These are phyloP conservation scores for Myotis davidii DNA, from an alignment of 2,113 vertebrate species.

Conservation along the genomic window DNA sequence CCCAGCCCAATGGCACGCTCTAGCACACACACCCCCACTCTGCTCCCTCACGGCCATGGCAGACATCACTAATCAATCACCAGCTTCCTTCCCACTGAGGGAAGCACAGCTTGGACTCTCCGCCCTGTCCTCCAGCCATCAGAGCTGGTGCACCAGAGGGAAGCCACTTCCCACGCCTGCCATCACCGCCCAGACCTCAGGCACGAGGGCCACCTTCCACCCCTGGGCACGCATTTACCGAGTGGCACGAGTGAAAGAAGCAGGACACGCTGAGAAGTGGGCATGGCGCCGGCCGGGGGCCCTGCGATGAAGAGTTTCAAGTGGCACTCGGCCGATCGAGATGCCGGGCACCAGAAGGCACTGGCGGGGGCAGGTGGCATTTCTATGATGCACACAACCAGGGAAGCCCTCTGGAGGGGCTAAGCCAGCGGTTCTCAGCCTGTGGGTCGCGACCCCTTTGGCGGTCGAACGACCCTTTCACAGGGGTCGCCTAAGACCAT, in stretches of 20 bases:
- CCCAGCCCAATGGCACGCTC: background rate
- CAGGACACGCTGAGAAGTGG: background rate
- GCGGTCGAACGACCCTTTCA: too few species aligned
- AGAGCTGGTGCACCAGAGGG: rapidly evolving
- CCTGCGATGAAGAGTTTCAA: background rate
- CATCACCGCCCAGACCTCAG: background rate
- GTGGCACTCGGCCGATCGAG: background rate
- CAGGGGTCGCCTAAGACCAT: too few species aligned
- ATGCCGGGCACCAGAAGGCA: rapidly evolving
- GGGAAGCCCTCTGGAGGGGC: background rate
- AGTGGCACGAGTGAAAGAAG: background rate
- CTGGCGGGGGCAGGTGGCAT: rapidly evolving
- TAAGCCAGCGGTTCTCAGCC: rapidly evolving
- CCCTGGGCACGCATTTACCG: background rate
- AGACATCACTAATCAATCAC: background rate
- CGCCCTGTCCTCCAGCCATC: rapidly evolving
- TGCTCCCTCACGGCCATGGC: rapidly evolving
- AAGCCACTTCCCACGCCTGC: background rate
- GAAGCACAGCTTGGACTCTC: background rate
- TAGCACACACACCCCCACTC: rapidly evolving
- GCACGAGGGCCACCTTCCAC: background rate
- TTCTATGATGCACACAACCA: rapidly evolving
- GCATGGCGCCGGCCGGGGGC: rapidly evolving
- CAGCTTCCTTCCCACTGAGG: background rate
- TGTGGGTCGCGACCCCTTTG: too few species aligned